phyloP scores from a whole-genome alignment of 2,888 invertebrate species.

The Acanthococcus lagerstroemiae region DNA sequence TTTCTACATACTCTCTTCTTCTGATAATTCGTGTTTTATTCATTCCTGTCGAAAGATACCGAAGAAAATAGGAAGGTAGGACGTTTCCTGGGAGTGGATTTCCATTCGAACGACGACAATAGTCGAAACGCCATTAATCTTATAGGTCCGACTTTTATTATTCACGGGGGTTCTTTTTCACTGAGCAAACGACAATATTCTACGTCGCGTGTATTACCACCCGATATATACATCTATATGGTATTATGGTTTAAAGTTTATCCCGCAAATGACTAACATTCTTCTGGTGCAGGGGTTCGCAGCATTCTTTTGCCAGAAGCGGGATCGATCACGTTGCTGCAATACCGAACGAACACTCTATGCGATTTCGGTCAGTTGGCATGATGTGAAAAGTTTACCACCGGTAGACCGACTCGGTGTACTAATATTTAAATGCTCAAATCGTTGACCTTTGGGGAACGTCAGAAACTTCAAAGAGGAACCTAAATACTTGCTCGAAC shows the following conservation, averaged over 20 bases:
- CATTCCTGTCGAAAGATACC: not conserved
- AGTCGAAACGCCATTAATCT: conserved; percentile 24
- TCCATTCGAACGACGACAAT: conserved; percentile 18
- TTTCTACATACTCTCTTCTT: not conserved
- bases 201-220: not conserved
- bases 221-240: not conserved
- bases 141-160: conserved; percentile 23
- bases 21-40: conserved; percentile 20
- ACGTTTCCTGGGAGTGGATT: conserved; percentile 19
- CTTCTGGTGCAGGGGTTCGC: no score
- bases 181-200: not conserved
- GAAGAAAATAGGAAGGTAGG: conserved; percentile 2
- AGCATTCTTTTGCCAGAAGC: no score
- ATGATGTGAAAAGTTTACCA: no score
- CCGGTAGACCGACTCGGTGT: no score
- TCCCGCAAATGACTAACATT: no score
- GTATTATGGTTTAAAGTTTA: not conserved
- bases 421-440: no score
- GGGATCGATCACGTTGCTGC: no score
- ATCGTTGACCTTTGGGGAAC: no score
- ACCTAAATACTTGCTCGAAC: no score
- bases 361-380: no score
- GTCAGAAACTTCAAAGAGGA: no score
- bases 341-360: no score
- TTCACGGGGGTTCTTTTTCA: conserved; percentile 18